A percentile compares a stretch with the other conserved stretches of the same genome.
These are phyloP conservation scores for Scomber colias DNA, from an alignment of 2,113 vertebrate species.

Conservation along the genomic window DNA sequence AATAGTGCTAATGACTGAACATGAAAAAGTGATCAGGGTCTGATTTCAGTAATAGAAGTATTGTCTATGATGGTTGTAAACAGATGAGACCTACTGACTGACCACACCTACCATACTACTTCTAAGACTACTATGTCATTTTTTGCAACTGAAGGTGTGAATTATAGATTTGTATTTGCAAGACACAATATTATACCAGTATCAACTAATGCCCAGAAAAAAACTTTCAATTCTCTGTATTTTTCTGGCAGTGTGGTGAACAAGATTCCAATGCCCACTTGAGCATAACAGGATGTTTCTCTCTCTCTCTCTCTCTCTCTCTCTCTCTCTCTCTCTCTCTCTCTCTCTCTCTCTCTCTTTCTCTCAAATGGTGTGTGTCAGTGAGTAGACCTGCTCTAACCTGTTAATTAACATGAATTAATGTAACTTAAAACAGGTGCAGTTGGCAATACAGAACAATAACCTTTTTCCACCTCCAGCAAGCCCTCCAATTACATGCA, in stretches of 20 bases:
- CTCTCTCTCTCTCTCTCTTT: no score
- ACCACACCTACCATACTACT: no score
- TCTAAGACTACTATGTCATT: background rate
- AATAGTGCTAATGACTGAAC: constrained; percentile 44
- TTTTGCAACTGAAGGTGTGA: background rate
- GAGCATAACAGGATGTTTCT: background rate
- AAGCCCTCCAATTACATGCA: no score
- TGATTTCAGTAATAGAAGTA: background rate
- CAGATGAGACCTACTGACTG: background rate
- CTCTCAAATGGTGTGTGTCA: no score
- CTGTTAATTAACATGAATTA: no score
- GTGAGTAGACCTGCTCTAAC: no score
- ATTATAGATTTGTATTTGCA: background rate
- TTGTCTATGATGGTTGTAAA: background rate
- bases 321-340: no score
- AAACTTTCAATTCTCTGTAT: background rate
- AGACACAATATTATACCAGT: background rate
- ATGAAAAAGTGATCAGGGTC: constrained; percentile 47
- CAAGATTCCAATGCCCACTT: background rate
- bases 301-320: no score
- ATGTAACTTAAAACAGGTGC: background rate
- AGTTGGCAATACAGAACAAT: background rate
- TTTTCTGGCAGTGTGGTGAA: background rate
- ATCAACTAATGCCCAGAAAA: no score
- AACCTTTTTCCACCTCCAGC: no score